Conservation (phyloP, 1,140 invertebrate species). For the Batillaria attramentaria region DNA sequence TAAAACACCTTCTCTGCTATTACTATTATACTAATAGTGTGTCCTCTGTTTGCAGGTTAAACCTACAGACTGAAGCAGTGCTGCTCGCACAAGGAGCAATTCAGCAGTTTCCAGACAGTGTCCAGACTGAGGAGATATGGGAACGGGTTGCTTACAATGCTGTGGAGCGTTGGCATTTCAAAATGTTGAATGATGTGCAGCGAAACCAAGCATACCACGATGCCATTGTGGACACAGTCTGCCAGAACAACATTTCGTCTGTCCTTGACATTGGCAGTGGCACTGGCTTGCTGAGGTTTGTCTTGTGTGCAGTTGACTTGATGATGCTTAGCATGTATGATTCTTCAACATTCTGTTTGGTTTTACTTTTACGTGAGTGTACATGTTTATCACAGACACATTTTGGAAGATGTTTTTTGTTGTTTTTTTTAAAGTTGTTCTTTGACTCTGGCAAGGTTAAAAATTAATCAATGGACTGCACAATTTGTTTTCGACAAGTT, state of each 20-base stretch:
- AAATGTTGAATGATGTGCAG: conserved; percentile 84
- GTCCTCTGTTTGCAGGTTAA: conserved; percentile 58
- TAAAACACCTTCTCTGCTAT: neutral
- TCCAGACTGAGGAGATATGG: conserved; percentile 67
- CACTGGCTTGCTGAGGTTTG: conserved; percentile 77
- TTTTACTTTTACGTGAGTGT: too few species aligned
- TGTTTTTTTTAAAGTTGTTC: too few species aligned
- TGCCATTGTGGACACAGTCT: conserved; percentile 77
- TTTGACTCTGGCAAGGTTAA: too few species aligned
- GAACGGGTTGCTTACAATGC: conserved; percentile 71
- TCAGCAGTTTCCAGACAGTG: conserved; percentile 63
- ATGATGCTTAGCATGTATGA: neutral
- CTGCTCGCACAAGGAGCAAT: conserved; percentile 67
- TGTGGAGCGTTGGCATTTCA: conserved; percentile 85
- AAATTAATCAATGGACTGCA: too few species aligned
- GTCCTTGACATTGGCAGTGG: conserved; percentile 85
- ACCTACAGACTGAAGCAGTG: conserved; percentile 66
- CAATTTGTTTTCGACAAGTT: too few species aligned
- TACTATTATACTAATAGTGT: conserved; percentile 4
- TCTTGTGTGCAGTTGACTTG: neutral
- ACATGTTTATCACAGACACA: too few species aligned
- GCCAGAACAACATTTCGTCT: conserved; percentile 71
- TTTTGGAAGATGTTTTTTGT: too few species aligned
- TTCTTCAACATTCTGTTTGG: too few species aligned
- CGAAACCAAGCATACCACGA: conserved; percentile 79